These are phyloP conservation scores for Polia nebulosa DNA, from an alignment of 2,888 invertebrate species.

Conservation along the genomic window DNA sequence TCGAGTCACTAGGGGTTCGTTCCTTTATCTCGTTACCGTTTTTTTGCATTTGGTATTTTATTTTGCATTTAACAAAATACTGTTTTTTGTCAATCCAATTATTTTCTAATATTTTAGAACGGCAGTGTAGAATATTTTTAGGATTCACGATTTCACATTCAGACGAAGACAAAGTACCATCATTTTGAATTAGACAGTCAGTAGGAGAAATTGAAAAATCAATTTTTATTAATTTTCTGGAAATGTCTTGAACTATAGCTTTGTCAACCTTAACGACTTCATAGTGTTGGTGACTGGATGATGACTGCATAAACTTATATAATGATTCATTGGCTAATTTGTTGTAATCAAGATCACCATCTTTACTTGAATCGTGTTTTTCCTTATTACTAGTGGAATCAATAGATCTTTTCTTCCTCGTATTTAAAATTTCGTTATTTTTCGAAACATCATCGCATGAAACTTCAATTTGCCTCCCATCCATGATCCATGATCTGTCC, in stretches of 20 bases:
- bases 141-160: slow-evolving; percentile 43
- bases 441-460: slow-evolving; percentile 70
- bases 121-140: slow-evolving; percentile 57
- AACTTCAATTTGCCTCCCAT: slow-evolving; percentile 82
- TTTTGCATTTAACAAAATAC: slow-evolving; percentile 65
- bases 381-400: slow-evolving; percentile 52
- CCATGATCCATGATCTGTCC: slow-evolving; percentile 91
- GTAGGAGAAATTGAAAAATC: slow-evolving; percentile 88
- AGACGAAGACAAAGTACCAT: slow-evolving; percentile 32
- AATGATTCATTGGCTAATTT: slow-evolving; percentile 71
- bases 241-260: slow-evolving; percentile 84
- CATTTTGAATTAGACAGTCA: slow-evolving; percentile 73
- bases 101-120: slow-evolving; percentile 80
- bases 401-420: slow-evolving; percentile 63
- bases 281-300: slow-evolving; percentile 61
- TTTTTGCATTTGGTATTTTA: slow-evolving; percentile 48
- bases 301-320: slow-evolving; percentile 63
- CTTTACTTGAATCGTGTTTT: slow-evolving; percentile 52
- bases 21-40: slow-evolving; percentile 44
- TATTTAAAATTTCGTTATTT: slow-evolving; percentile 37
- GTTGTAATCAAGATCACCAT: slow-evolving; percentile 59
- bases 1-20: slow-evolving; percentile 38
- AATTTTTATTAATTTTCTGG: slow-evolving; percentile 88
- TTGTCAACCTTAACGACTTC: slow-evolving; percentile 76
- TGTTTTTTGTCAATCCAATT: slow-evolving; percentile 82